These are phyloP conservation scores for Pseudolaguvia tuberculata DNA, from an alignment of 2,113 vertebrate genomes.

Conservation along the genomic window DNA sequence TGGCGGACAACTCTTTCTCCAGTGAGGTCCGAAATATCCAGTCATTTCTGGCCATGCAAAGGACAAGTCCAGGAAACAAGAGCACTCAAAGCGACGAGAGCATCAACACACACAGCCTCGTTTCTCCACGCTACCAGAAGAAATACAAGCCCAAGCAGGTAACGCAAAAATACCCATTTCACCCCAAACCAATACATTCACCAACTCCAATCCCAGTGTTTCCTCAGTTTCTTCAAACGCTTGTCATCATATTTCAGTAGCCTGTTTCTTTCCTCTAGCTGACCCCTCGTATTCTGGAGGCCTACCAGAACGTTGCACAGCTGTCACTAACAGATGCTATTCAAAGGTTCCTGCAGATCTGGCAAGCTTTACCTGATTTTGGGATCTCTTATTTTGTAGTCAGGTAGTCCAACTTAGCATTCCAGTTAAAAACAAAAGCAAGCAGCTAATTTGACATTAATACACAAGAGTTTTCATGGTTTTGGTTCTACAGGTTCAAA, in stretches of 20 bases:
- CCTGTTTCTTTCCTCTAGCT: slow-evolving; percentile 55
- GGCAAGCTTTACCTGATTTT: slow-evolving; percentile 67
- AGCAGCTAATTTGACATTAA: no score
- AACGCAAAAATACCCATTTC: no score
- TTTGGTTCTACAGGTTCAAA: slow-evolving; percentile 64
- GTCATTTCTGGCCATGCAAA: slow-evolving; percentile 71
- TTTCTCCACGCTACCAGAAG: slow-evolving; percentile 72
- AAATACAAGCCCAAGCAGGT: slow-evolving; percentile 79
- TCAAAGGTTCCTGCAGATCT: slow-evolving; percentile 71
- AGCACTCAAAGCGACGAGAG: slow-evolving; percentile 53
- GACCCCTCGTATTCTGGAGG: slow-evolving; percentile 72
- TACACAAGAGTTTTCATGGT: not conserved
- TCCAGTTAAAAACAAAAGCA: not conserved
- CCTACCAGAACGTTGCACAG: slow-evolving; percentile 74
- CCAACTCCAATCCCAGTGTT: no score
- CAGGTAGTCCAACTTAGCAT: slow-evolving; percentile 54
- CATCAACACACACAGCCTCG: slow-evolving; percentile 70
- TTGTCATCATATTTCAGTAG: not conserved
- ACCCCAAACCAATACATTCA: no score
- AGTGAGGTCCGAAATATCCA: slow-evolving; percentile 71
- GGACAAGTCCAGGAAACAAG: slow-evolving; percentile 50
- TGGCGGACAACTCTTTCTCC: slow-evolving; percentile 68
- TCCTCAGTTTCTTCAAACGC: no score
- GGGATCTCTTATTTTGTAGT: slow-evolving; percentile 66
- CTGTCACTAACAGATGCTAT: slow-evolving; percentile 67